phyloP scores from a whole-genome alignment of 1,140 invertebrate species.

The Pomacea maculata region DNA sequence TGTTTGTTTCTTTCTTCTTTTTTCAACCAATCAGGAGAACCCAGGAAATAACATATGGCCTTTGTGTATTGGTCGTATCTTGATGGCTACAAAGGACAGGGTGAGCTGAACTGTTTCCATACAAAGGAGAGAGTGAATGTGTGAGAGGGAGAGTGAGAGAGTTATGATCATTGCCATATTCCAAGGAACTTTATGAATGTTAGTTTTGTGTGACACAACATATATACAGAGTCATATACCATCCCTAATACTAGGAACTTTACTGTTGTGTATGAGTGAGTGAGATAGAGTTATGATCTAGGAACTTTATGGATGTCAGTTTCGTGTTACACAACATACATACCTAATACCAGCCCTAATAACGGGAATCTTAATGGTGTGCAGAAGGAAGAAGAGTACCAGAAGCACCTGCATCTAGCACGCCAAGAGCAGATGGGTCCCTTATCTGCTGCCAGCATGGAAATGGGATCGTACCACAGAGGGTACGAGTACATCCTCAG shows the following conservation, averaged over 20 bases:
- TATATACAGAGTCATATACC: no score
- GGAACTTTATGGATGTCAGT: no score
- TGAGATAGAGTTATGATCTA: no score
- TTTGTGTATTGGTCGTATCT: conserved; percentile 71
- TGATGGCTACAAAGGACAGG: conserved; percentile 69
- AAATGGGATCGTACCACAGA: conserved; percentile 80
- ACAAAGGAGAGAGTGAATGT: no score
- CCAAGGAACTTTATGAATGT: conserved; percentile 37
- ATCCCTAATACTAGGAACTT: neutral
- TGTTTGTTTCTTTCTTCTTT: neutral
- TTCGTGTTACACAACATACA: no score
- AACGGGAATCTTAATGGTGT: neutral
- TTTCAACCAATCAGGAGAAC: conserved; percentile 38
- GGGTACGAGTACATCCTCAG: conserved; percentile 84
- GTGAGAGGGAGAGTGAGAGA: no score
- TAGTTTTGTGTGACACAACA: no score
- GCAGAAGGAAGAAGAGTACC: conserved; percentile 52
- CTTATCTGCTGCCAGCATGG: conserved; percentile 72
- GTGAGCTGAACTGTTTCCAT: conserved; percentile 27
- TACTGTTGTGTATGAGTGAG: no score
- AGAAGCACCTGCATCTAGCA: conserved; percentile 49
- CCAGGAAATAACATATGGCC: conserved; percentile 67
- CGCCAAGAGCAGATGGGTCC: conserved; percentile 72
- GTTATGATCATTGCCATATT: conserved; percentile 27
- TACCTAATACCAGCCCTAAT: no score